These are phyloP conservation scores for Bolborhynchus lineola DNA, from an alignment of 2,113 vertebrate genomes.

Conservation along the genomic window DNA sequence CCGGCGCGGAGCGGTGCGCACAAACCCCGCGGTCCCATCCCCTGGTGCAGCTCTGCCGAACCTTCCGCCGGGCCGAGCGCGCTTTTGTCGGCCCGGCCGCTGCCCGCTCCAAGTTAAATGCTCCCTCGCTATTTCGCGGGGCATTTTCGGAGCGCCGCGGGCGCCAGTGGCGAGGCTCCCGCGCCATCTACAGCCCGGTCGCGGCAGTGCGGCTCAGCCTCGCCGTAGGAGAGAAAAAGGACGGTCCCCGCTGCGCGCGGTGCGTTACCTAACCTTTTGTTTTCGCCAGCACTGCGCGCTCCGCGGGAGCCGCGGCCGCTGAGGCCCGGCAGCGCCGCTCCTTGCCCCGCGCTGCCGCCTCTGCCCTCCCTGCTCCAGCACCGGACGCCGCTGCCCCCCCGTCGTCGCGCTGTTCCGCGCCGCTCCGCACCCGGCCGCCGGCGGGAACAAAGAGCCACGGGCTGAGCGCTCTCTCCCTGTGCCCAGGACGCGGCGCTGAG, in stretches of 20 bases:
- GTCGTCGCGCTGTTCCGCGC: background rate
- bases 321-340: background rate
- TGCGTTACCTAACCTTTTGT: conserved; percentile 14
- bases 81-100: conserved; percentile 5
- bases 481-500: conserved; percentile 59
- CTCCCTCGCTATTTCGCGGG: conserved; percentile 36
- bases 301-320: background rate
- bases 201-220: conserved; percentile 20
- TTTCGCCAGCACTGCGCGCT: background rate
- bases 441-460: conserved; percentile 29
- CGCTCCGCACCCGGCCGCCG: background rate
- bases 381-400: background rate
- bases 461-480: conserved; percentile 21
- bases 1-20: background rate
- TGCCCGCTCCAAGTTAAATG: conserved; percentile 34
- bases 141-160: conserved; percentile 25
- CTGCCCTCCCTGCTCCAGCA: background rate
- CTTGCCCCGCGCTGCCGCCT: background rate
- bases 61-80: background rate
- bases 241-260: background rate
- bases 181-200: conserved; percentile 69
- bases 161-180: conserved; percentile 21
- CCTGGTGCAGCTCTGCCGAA: background rate
- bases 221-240: background rate
- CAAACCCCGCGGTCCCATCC: background rate